A percentile compares a stretch with the other conserved stretches of the same genome.
Evolutionary conservation across 1,140 invertebrate species (phyloP).

Genomic region (Diplogasteroides magnus): DNA sequence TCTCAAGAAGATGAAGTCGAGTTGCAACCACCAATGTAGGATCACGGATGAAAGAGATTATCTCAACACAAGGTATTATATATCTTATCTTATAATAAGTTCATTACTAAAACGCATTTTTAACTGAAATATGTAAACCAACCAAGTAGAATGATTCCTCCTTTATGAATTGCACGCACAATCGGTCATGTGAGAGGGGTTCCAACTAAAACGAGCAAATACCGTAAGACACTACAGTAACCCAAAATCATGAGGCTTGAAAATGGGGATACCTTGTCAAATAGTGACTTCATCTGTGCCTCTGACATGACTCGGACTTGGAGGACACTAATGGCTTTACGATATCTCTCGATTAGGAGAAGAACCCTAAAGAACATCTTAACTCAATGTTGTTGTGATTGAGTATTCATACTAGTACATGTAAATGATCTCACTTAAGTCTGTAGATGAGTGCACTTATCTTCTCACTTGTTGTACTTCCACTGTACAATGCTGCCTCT

Average conservation of each 20-base stretch:
- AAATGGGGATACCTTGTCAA: slow-evolving; percentile 19
- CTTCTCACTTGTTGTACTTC: background rate
- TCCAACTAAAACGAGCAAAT: too few relatives aligned
- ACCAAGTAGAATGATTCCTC: slow-evolving; percentile 15
- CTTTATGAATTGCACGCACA: slow-evolving; percentile 14
- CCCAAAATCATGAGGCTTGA: too few relatives aligned
- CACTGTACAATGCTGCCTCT: background rate
- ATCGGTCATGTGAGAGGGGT: slow-evolving; percentile 6
- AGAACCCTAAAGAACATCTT: slow-evolving; percentile 15
- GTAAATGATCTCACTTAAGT: too few relatives aligned
- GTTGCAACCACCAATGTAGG: background rate
- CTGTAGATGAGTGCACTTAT: too few relatives aligned
- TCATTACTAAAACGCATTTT: too few relatives aligned
- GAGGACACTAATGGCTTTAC: slow-evolving; percentile 11
- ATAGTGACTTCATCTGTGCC: slow-evolving; percentile 13
- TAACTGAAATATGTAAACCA: background rate
- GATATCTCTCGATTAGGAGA: slow-evolving; percentile 28
- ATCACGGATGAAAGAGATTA: too few relatives aligned
- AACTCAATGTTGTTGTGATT: too few relatives aligned
- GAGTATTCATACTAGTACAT: too few relatives aligned
- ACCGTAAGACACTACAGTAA: too few relatives aligned
- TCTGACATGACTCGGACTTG: slow-evolving; percentile 28
- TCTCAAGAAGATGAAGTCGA: slow-evolving; percentile 1
- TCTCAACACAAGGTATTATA: too few relatives aligned
- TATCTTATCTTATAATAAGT: too few relatives aligned